phyloP scores from a whole-genome alignment of 2,113 vertebrate genomes.

The Ovis aries region DNA sequence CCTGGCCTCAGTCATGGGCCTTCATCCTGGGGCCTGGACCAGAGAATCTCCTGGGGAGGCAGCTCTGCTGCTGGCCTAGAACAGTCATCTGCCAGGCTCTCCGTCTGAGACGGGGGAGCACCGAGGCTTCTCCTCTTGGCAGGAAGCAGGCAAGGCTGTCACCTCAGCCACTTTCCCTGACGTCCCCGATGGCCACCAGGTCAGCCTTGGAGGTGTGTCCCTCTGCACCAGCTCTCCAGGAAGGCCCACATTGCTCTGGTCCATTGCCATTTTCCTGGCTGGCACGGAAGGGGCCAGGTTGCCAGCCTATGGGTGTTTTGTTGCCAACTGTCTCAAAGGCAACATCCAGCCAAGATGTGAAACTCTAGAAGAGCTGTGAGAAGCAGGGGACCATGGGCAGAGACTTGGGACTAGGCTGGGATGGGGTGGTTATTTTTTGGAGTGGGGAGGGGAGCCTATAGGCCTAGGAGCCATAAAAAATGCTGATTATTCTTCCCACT shows the following conservation, averaged over 20 bases:
- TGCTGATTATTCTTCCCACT: not conserved
- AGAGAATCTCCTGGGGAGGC: too few species aligned
- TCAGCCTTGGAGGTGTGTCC: not conserved
- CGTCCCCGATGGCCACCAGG: not conserved
- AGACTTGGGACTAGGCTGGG: not conserved
- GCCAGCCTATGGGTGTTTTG: accelerated
- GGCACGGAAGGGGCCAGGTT: too few species aligned
- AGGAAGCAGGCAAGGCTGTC: not conserved
- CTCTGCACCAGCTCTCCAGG: accelerated
- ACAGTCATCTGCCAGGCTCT: not conserved
- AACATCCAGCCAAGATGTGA: not conserved
- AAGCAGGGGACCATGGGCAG: not conserved
- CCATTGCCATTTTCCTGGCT: not conserved
- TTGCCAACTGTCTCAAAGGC: not conserved
- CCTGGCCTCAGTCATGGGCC: not conserved
- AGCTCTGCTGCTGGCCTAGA: not conserved
- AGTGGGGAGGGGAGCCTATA: not conserved
- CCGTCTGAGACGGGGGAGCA: not conserved
- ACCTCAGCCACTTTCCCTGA: not conserved
- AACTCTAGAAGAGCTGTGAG: not conserved
- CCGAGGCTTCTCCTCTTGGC: too few species aligned
- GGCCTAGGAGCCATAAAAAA: not conserved
- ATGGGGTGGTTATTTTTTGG: not conserved
- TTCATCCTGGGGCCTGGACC: not conserved
- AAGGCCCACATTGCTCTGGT: not conserved